Evolutionary conservation across 2,797 vertebrate species (phyloP).

Genomic region (Ptychadena robeensis): DNA sequence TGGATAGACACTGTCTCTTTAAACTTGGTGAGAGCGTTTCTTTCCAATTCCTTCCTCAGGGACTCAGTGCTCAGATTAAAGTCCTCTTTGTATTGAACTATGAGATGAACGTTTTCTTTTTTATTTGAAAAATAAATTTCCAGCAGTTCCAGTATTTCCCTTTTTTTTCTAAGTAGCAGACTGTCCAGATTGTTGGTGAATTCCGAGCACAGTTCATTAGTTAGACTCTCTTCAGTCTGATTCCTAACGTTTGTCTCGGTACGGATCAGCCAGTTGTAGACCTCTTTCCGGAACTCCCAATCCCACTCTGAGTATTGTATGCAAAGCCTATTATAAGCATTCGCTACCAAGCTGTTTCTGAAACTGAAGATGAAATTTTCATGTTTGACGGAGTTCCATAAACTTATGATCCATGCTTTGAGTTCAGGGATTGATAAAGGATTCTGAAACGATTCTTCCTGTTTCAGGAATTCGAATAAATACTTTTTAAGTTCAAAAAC

Average conservation of each 20-base stretch:
- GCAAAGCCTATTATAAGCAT: conserved; percentile 71
- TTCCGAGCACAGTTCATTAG: conserved; percentile 57
- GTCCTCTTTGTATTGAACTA: conserved; percentile 69
- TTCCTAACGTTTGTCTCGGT: conserved; percentile 64
- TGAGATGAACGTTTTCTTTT: conserved; percentile 63
- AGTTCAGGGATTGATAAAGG: conserved; percentile 70
- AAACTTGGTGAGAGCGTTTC: conserved; percentile 64
- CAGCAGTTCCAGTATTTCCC: neutral
- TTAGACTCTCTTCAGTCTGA: conserved; percentile 27
- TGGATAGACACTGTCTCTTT: conserved; percentile 66
- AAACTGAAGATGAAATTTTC: conserved; percentile 65
- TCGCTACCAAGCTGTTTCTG: conserved; percentile 70
- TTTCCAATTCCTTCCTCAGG: conserved; percentile 65
- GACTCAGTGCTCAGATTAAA: conserved; percentile 66
- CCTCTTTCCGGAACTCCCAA: conserved; percentile 67
- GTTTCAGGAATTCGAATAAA: conserved; percentile 74
- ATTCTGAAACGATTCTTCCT: conserved; percentile 64
- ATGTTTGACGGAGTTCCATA: conserved; percentile 74
- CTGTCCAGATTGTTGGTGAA: conserved; percentile 65
- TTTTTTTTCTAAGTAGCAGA: neutral
- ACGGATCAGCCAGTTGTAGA: no score
- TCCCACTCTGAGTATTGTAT: conserved; percentile 71
- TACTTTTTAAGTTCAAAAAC: conserved; percentile 79
- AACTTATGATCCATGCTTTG: conserved; percentile 70
- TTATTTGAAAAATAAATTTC: conserved; percentile 66